phyloP scores from a whole-genome alignment of 2,888 invertebrate genomes.

The Dicranocentrus wangi region DNA sequence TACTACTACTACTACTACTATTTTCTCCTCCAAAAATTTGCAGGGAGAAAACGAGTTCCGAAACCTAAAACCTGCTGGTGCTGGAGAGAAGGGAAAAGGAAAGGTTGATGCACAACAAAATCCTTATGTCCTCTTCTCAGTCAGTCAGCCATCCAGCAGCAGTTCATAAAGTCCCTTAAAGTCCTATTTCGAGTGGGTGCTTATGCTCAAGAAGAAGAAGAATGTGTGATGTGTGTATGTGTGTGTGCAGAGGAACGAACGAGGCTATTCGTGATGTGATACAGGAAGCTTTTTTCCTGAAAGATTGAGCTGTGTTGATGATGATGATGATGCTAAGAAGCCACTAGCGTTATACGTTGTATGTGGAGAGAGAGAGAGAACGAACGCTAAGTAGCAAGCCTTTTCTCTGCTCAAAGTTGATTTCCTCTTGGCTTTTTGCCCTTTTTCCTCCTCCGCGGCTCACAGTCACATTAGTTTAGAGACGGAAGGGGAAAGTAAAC shows the following conservation, averaged over 20 bases:
- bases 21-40: slow-evolving; percentile 47
- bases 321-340: slow-evolving; percentile 13
- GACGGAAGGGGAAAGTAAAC: no score
- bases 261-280: no score
- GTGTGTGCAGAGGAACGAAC: background rate
- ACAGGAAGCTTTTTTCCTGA: background rate
- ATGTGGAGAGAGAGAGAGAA: no score
- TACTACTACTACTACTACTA: no score
- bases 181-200: slow-evolving; percentile 35
- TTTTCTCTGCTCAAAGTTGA: slow-evolving; percentile 50
- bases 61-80: no score
- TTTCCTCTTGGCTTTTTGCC: slow-evolving; percentile 59
- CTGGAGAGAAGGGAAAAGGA: no score
- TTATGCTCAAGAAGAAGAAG: slow-evolving; percentile 30
- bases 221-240: slow-evolving; percentile 1
- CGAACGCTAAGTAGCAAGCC: slow-evolving; percentile 41
- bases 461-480: no score
- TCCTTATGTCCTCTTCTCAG: slow-evolving; percentile 39
- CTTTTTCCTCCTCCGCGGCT: slow-evolving; percentile 30
- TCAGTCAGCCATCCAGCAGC: slow-evolving; percentile 14
- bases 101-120: slow-evolving; percentile 53
- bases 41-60: background rate
- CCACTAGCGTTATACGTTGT: slow-evolving; percentile 9
- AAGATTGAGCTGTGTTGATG: background rate
- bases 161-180: slow-evolving; percentile 54